A percentile compares a stretch with the other conserved stretches of the same genome.
phyloP scores from a whole-genome alignment of 2,888 invertebrate genomes.

The Lithophane semibrunnea region DNA sequence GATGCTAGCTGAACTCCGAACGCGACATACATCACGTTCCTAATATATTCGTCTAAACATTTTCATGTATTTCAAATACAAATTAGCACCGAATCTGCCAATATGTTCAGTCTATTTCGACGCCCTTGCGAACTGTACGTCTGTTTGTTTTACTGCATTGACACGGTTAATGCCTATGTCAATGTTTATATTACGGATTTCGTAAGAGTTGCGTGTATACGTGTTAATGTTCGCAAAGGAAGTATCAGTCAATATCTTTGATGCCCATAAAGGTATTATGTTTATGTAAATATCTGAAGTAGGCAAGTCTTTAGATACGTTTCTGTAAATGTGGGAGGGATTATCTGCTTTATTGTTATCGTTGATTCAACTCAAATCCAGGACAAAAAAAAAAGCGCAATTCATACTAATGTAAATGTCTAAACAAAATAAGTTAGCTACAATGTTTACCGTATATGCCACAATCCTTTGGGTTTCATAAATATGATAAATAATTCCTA shows the following conservation, averaged over 20 bases:
- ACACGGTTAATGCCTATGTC: constrained; percentile 71
- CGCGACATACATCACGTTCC: constrained; percentile 41
- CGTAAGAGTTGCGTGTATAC: constrained; percentile 67
- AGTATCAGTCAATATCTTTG: constrained; percentile 48
- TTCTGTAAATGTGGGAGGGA: constrained; percentile 19
- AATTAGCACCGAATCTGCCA: constrained; percentile 62
- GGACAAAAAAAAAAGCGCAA: background rate
- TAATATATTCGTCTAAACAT: constrained; percentile 39
- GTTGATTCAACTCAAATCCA: constrained; percentile 31
- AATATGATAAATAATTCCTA: background rate
- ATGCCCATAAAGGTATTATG: constrained; percentile 29
- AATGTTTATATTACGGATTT: constrained; percentile 68
- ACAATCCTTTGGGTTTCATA: constrained; percentile 15
- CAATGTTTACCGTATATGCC: background rate
- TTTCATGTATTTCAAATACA: constrained; percentile 51
- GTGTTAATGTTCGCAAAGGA: constrained; percentile 60
- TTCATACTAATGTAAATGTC: background rate
- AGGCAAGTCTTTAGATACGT: constrained; percentile 25
- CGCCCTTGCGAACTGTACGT: constrained; percentile 74
- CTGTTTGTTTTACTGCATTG: constrained; percentile 74
- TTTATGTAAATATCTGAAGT: constrained; percentile 21
- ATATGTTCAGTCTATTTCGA: constrained; percentile 73
- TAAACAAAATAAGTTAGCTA: constrained; percentile 4
- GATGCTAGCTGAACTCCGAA: constrained; percentile 29
- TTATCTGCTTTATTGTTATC: constrained; percentile 33